These are phyloP conservation scores for Ceyx melanurus DNA, from an alignment of 2,113 vertebrate species.

Conservation along the genomic window DNA sequence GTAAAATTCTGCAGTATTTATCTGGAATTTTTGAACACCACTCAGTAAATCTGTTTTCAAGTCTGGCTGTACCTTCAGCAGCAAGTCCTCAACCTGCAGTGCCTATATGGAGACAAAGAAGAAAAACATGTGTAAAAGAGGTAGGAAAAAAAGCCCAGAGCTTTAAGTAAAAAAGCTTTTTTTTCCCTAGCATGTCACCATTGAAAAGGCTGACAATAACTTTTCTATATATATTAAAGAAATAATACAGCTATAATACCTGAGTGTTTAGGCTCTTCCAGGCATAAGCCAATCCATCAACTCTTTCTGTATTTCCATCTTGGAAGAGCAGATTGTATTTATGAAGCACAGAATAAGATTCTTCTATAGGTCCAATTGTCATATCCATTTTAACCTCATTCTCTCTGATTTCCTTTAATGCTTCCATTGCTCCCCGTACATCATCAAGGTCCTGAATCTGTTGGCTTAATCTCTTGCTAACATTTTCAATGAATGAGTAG, in stretches of 20 bases:
- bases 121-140: not conserved
- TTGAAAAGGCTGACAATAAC: not conserved
- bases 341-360: slow-evolving; percentile 80
- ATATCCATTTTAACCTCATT: slow-evolving; percentile 78
- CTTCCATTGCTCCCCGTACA: slow-evolving; percentile 77
- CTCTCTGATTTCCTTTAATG: slow-evolving; percentile 78
- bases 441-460: slow-evolving; percentile 81
- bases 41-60: slow-evolving; percentile 82
- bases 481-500: slow-evolving; percentile 75
- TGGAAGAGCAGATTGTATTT: slow-evolving; percentile 76
- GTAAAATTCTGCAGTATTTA: slow-evolving; percentile 70
- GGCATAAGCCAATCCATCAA: slow-evolving; percentile 81
- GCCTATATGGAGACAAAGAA: slow-evolving; percentile 67
- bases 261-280: slow-evolving; percentile 80
- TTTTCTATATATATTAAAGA: not conserved
- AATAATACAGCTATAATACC: slow-evolving; percentile 56
- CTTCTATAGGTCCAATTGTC: slow-evolving; percentile 80
- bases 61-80: slow-evolving; percentile 76
- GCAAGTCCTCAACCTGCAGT: slow-evolving; percentile 75
- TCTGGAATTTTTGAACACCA: slow-evolving; percentile 74
- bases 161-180: not conserved
- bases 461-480: slow-evolving; percentile 77
- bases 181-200: not conserved
- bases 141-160: not conserved
- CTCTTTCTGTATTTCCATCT: slow-evolving; percentile 79